Conservation (phyloP, 2,797 vertebrate species). For the Propithecus perrieri region DNA sequence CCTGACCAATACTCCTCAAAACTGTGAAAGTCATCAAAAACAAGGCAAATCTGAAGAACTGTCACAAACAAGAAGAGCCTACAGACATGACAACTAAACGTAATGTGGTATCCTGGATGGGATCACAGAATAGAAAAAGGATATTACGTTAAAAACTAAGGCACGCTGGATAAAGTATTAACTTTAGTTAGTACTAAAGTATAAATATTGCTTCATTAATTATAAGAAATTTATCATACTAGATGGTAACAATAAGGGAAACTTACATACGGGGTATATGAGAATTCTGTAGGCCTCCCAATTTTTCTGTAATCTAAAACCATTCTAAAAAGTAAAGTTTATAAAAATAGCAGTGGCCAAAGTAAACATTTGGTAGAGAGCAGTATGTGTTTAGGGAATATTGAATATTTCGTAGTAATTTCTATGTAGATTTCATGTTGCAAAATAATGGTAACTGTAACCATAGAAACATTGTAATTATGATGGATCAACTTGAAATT, state of each 20-base stretch:
- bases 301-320: background rate
- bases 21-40: background rate
- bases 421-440: background rate
- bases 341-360: background rate
- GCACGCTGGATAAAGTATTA: background rate
- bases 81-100: background rate
- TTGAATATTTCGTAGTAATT: background rate
- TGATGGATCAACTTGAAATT: background rate
- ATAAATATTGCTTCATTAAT: background rate
- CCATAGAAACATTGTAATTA: background rate
- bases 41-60: slow-evolving; percentile 7
- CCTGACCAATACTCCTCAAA: background rate
- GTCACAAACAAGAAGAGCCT: background rate
- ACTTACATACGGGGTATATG: background rate
- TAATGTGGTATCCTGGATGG: background rate
- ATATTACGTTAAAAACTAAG: background rate
- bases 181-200: background rate
- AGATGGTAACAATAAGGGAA: background rate
- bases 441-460: background rate
- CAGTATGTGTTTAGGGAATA: background rate
- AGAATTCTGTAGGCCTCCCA: background rate
- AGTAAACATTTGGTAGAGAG: background rate
- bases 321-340: background rate
- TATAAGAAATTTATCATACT: background rate
- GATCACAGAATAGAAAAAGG: background rate